Evolutionary conservation across 2,888 invertebrate species (phyloP), one percentile per base, ranked within the genome.

Genomic region (Dorcus hopei): DNA sequence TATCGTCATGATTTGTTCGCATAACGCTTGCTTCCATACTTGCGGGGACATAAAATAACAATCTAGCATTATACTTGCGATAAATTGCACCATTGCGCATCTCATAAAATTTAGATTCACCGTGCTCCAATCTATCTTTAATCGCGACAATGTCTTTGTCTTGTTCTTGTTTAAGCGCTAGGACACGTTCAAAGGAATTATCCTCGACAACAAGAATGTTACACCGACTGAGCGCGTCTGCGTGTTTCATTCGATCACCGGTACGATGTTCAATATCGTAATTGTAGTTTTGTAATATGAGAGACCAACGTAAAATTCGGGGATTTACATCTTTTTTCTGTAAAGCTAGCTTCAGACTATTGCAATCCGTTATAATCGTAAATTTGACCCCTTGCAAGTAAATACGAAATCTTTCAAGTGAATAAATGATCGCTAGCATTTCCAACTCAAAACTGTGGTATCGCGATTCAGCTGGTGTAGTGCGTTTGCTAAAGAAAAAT

Each of bases 381-480:
- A 74, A 72, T 19, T 61, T 50, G 33, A 60, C 51, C 2, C 70
- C 71, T 9, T 72, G 38, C 3, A 76, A 55, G 55, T 73, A 74
- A 1, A 71, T 61, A 7, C 72, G 42, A 62, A 74, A 75, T 53
- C 72, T 74, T 38, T 72, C 70, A 1, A 75, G 49, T 0, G 73
- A 68, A 60, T 71, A 56, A 11, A 74, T 64, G 5, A 76, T 62
- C 0, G 72, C 73, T n/a, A 74, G 51, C 3, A 73, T 71, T 66
- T 76, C 74, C 2, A 77, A 54, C 43, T 76, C 73, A 57, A 75
- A 77, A 19, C 72, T 72, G n/a, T 55, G 52, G 49, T 72, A 74
- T 52, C 67, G 69, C 11, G 64, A 59, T 61, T 75, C 70, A 4
- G 69, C 67, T 6, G 26, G 26, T 4, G 26, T 33, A 33, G 26